phyloP scores from a whole-genome alignment of 1,140 invertebrate genomes.

The Zaprionus tsacasi region DNA sequence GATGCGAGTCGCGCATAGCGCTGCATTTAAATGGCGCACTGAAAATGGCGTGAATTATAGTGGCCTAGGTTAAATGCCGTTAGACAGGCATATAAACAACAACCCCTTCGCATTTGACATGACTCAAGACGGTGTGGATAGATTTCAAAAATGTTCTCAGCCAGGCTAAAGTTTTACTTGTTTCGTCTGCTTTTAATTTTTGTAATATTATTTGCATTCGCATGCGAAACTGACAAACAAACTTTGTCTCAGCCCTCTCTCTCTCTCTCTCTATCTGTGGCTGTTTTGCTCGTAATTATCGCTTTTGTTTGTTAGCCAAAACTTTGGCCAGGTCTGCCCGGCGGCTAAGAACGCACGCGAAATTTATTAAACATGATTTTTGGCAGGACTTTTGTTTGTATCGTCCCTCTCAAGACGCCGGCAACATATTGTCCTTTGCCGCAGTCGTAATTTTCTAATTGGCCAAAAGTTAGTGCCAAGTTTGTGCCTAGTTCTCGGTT shows the following conservation, averaged over 20 bases:
- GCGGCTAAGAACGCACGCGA: constrained; percentile 70
- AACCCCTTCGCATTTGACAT: constrained; percentile 69
- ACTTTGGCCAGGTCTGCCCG: constrained; percentile 75
- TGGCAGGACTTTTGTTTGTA: constrained; percentile 44
- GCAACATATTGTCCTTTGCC: constrained; percentile 76
- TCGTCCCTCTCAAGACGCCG: constrained; percentile 41
- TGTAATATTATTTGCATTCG: constrained; percentile 78
- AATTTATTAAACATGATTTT: constrained; percentile 82
- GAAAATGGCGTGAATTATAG: constrained; percentile 82
- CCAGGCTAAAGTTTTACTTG: constrained; percentile 49
- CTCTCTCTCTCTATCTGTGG: neutral
- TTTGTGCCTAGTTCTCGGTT: constrained; percentile 66
- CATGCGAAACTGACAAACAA: constrained; percentile 60
- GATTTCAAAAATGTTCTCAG: constrained; percentile 56
- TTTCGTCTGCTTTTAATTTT: constrained; percentile 75
- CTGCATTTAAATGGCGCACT: constrained; percentile 78
- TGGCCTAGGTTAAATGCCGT: constrained; percentile 83
- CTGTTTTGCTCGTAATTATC: constrained; percentile 83
- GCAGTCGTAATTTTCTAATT: constrained; percentile 71
- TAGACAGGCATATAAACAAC: constrained; percentile 78
- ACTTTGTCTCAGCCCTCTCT: constrained; percentile 26
- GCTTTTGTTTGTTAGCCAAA: constrained; percentile 78
- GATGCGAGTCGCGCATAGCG: constrained; percentile 44
- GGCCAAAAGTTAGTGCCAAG: constrained; percentile 75
- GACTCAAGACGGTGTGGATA: constrained; percentile 27